Evolutionary conservation across 2,797 vertebrate genomes (phyloP).

Genomic region (Coccyzus lansbergi): DNA sequence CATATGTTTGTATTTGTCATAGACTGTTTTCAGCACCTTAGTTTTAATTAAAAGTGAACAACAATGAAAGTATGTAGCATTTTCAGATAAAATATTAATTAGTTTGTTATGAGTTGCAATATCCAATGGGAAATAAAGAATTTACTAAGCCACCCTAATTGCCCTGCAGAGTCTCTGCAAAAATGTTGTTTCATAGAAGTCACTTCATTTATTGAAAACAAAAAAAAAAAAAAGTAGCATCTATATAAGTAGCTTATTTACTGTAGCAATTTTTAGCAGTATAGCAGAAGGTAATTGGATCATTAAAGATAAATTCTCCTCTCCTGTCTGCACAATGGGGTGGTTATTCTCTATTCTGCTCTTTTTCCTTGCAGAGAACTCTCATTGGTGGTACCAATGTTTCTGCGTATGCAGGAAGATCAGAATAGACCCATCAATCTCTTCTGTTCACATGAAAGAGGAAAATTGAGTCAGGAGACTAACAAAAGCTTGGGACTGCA

Average conservation of each 20-base stretch:
- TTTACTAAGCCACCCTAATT: conserved; percentile 27
- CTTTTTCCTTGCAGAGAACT: background rate
- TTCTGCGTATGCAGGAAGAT: background rate
- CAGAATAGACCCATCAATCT: background rate
- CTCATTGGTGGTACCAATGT: background rate
- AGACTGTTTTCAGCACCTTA: conserved; percentile 9
- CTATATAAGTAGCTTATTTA: background rate
- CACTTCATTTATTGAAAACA: background rate
- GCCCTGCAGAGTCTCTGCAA: background rate
- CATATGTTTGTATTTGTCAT: conserved; percentile 8
- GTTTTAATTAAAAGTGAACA: conserved; percentile 57
- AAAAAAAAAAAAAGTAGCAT: background rate
- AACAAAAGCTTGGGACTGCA: background rate
- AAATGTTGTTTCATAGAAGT: background rate
- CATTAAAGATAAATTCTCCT: conserved; percentile 48
- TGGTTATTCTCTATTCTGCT: background rate
- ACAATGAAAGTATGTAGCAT: background rate
- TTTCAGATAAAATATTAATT: conserved; percentile 56
- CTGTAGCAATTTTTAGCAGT: background rate
- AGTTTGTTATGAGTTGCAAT: conserved; percentile 22
- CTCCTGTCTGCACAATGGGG: background rate
- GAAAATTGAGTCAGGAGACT: background rate
- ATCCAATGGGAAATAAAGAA: conserved; percentile 28
- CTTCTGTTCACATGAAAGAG: background rate
- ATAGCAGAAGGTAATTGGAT: conserved; percentile 2